A percentile compares a stretch with the other conserved stretches of the same genome.
phyloP scores from a whole-genome alignment of 2,888 invertebrate species.

The Physocephala rufipes region DNA sequence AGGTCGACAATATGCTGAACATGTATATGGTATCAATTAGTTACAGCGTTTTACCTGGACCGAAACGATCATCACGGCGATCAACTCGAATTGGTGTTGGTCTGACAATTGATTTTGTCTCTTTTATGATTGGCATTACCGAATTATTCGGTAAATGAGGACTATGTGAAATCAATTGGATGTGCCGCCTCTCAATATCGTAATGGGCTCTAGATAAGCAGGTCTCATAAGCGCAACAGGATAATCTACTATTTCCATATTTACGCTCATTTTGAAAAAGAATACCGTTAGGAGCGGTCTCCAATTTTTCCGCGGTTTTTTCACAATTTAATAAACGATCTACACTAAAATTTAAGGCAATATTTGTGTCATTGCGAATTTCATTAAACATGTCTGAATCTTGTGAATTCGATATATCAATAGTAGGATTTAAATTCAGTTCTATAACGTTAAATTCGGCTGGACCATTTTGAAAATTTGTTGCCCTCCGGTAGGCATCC shows the following conservation, averaged over 20 bases:
- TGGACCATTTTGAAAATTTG: neutral
- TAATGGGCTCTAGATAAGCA: conserved; percentile 47
- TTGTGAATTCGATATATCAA: neutral
- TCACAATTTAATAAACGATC: conserved; percentile 57
- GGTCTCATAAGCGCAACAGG: conserved; percentile 54
- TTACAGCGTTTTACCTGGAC: conserved; percentile 52
- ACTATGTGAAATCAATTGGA: conserved; percentile 7
- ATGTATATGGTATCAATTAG: neutral
- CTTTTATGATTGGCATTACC: conserved; percentile 44
- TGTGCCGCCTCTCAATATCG: conserved; percentile 33
- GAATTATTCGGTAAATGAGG: neutral
- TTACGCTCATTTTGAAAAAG: conserved; percentile 12
- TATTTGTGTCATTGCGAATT: conserved; percentile 53
- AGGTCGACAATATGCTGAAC: too few species aligned
- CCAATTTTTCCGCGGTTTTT: conserved; percentile 20
- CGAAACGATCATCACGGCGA: conserved; percentile 47
- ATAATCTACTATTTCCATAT: conserved; percentile 53
- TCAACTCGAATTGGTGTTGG: conserved; percentile 61
- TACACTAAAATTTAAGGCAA: conserved; percentile 63
- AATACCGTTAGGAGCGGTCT: neutral
- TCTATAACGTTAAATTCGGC: neutral
- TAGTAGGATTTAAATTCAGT: conserved; percentile 10
- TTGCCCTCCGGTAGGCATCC: neutral
- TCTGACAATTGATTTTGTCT: conserved; percentile 58
- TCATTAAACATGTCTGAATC: conserved; percentile 7